These are phyloP conservation scores for Orthosia incerta DNA, from an alignment of 2,888 invertebrate species.

Conservation along the genomic window DNA sequence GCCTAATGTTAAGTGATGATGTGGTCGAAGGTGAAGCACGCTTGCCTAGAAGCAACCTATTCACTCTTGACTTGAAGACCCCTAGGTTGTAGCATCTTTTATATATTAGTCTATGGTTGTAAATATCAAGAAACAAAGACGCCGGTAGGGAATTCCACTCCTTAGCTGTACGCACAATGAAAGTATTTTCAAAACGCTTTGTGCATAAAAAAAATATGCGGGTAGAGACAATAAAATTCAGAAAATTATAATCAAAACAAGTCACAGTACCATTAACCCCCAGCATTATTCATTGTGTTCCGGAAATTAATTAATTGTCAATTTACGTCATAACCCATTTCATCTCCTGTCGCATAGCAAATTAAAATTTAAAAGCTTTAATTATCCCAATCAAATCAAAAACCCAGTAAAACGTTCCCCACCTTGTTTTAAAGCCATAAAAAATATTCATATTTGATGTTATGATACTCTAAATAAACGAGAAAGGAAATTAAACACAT, in stretches of 20 bases:
- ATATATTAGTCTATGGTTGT: too few relatives aligned
- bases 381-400: slow-evolving; percentile 31
- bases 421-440: slow-evolving; percentile 19
- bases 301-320: slow-evolving; percentile 23
- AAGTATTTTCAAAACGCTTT: too few relatives aligned
- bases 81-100: too few relatives aligned
- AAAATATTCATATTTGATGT: slow-evolving; percentile 47
- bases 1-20: too few relatives aligned
- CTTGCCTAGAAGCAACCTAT: too few relatives aligned
- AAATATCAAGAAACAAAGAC: too few relatives aligned
- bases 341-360: slow-evolving; percentile 9
- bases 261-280: background rate
- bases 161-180: too few relatives aligned
- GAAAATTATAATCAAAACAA: background rate
- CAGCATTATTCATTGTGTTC: background rate
- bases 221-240: background rate
- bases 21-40: too few relatives aligned
- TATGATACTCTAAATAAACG: slow-evolving; percentile 51
- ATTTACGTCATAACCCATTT: slow-evolving; percentile 23
- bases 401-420: slow-evolving; percentile 19
- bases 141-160: too few relatives aligned
- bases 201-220: background rate
- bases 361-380: slow-evolving; percentile 28
- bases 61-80: too few relatives aligned
- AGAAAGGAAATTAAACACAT: slow-evolving; percentile 64